phyloP scores from a whole-genome alignment of 2,797 vertebrate species.

The Pteronotus mesoamericanus region DNA sequence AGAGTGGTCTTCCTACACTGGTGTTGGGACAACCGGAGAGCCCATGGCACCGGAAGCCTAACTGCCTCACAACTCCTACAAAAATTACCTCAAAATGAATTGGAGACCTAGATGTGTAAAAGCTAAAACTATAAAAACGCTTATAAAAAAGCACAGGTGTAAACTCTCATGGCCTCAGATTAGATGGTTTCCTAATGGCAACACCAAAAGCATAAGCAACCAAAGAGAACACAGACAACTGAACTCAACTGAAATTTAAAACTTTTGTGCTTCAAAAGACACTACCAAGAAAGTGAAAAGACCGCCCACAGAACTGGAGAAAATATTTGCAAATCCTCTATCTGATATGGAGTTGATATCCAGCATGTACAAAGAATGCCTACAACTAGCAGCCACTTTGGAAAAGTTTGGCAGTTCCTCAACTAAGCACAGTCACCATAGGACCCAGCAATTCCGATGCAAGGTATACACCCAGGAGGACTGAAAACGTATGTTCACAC shows the following conservation, averaged over 20 bases:
- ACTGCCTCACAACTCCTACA: background rate
- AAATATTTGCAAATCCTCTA: background rate
- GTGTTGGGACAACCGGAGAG: background rate
- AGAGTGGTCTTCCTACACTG: background rate
- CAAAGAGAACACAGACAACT: background rate
- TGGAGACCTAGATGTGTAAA: background rate
- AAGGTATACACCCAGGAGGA: background rate
- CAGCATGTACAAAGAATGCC: background rate
- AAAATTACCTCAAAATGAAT: constrained; percentile 15
- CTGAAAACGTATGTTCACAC: background rate
- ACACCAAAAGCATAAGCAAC: background rate
- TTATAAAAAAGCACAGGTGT: background rate
- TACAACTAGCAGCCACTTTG: background rate
- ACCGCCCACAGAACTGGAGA: background rate
- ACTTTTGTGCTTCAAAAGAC: background rate
- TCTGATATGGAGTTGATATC: background rate
- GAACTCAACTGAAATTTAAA: background rate
- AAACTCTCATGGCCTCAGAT: background rate
- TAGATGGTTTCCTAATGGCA: background rate
- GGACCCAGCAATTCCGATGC: background rate
- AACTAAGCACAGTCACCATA: background rate
- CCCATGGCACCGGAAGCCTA: background rate
- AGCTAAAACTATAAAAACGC: background rate
- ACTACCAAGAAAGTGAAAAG: constrained; percentile 25
- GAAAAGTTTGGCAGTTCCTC: background rate